Evolutionary conservation across 2,888 invertebrate species (phyloP), one percentile per base, ranked within the genome.

Genomic region (Nephrocerus scutellatus): DNA sequence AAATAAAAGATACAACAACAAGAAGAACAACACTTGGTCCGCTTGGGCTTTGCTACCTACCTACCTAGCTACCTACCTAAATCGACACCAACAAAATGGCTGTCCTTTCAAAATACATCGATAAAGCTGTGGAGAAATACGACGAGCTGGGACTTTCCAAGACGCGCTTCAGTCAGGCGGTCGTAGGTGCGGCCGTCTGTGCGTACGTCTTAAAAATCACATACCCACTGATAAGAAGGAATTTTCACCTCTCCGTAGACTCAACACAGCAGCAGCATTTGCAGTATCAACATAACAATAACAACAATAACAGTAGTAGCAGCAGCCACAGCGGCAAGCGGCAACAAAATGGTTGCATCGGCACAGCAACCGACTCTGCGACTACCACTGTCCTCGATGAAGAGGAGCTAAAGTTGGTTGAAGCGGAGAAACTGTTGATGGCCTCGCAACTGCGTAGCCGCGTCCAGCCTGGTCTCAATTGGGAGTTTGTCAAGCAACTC

Each of bases 401-500:
- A 24, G 60, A 65, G n/a, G 61, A 67, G 30, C 47, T 50, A 0
- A 65, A 70, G 48, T 57, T 69, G 8, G 66, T 64, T 30, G 56
- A 65, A 54, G 59, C 60, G n/a, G 61, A 67, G 44, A 62, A 63
- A 39, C 46, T 63, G 1, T 39, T 61, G 15, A 55, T 62, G 9
- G 60, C 55, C 4, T 49, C 60, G 25, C 58, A 59, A 39, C 44
- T 52, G 19, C 53, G 55, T 29, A 38, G 48, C 14, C 37, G 43
- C 6, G 16, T 52, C 3, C 63, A 73, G n/a, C 84, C 85, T 0
- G 84, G 85, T 0, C 66, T 89, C 18, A 87, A 88, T 66, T 70
- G 77, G 52, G 79, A 79, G 56, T 89, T 89, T 65, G 62, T 86
- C 15, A 66, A 79, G 9, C 91, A 95, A 68, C 74, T 96, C 51